Evolutionary conservation across 1,140 invertebrate genomes (phyloP), one percentile per base, ranked within the genome.

Genomic region (Zelostemma sp.): DNA sequence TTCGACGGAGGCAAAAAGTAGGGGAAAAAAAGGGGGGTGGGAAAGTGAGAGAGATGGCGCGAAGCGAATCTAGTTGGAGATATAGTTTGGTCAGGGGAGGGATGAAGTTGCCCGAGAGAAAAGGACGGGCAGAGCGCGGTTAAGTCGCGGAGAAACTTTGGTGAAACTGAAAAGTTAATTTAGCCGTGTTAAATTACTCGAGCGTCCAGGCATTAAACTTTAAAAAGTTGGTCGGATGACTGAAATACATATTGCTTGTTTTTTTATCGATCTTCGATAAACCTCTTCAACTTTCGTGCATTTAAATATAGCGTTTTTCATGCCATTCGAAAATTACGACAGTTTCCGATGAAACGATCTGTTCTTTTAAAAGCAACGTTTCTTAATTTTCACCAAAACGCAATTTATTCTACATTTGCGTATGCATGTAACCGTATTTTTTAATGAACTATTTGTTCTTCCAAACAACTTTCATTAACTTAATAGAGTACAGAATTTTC

Each of bases 131-230:
- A 60, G 51, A 62, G 73, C 72, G 78, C 74, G 79, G 78, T 80
- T 80, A 80, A 80, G 78, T 80, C 77, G 77, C 80, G 70, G 79
- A 68, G 74, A 81, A 82, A 82, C 80, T 83, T 83, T 77, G 79
- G 77, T 80, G 81, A 81, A 83, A 83, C 81, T 83, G 80, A 82
- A 83, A 83, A 83, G 81, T 83, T 83, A 82, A 83, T 83, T 83
- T 82, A 76, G 80, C 81, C 81, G 78, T 80, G 81, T 81, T 82
- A 83, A 81, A 83, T 83, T 83, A 82, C 80, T 83, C 80, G 79
- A 81, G 76, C 79, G 77, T 75, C 71, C 57, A 76, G 74, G 79
- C 79, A 82, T 83, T 83, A 83, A 83, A 83, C 74, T 83, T 82
- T 75, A 76, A 78, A 81, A 83, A 83, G 80, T 83, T 83, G 75